Base-by-base conservation (phyloP, 2,888 invertebrate genomes). In the Heliconius ethilla region DNA sequence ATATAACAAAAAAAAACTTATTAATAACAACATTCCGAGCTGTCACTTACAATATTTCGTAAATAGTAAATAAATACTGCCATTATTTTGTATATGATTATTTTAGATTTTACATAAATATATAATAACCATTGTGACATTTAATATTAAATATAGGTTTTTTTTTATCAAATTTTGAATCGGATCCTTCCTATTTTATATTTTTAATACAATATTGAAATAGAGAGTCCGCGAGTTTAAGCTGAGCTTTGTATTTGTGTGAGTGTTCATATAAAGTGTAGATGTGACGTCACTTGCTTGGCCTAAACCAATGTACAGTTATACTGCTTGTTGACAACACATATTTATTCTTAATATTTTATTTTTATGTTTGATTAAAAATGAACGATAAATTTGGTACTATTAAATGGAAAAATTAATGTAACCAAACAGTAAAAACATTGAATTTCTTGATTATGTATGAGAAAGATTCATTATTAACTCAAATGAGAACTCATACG, bases 21-120 rank as follows among this genome's bases (percentile, higher is more conserved):
- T 75, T 51, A 37, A 70, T 69, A 25, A 70, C 37, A 62, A 67
- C 66, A 70, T 77, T 77, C 69, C 51, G 25, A 69, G 29, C 29
- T 75, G 45, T 66, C 33, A 27, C 18, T 27, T 75, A 75, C 67
- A 69, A 55, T 73, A 69, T 73, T 63, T 4, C 13, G 15, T 55
- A 55, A 72, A 66, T 22, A 29, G 22, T 18, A 66, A 76, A 67
- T 51, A 75, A 81, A 78, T 85, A 87, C 84, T 86, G 83, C 79
- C 86, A 25, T 69, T 69, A 69, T 13, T 92, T 93, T 70, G 6
- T 70, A 55, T 55, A 72, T 15, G 4, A n/a, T 33, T 55, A 15
- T 72, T 59, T 59, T 7, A 51, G 6, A 72, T 59, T 59, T 59
- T 3, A 72, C 7, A 55, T 29, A 70, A 18, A 29, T 65, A 65